Percentiles rank a stretch among this genome's conserved stretches.
Evolutionary conservation across 2,113 vertebrate genomes (phyloP).

Genomic region (Sisor rabdophorus): DNA sequence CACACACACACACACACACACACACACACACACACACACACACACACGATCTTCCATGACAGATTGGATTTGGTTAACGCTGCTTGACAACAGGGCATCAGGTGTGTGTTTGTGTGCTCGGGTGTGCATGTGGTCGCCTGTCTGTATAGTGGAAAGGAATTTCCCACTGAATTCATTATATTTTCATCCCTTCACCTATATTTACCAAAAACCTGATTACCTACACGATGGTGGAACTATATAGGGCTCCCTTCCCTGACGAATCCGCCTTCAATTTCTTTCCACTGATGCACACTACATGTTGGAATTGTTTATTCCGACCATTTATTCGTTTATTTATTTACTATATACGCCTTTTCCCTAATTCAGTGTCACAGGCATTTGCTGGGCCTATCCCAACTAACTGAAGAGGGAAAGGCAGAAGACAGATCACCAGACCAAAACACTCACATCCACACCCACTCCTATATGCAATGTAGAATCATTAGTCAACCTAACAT

Average conservation of each 20-base stretch:
- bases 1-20: no score
- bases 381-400: no score
- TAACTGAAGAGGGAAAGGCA: no score
- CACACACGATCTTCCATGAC: constrained; percentile 48
- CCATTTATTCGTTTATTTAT: no score
- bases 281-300: background rate
- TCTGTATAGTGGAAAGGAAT: constrained; percentile 21
- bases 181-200: background rate
- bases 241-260: background rate
- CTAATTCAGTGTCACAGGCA: no score
- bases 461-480: no score
- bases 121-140: background rate
- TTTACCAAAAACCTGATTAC: background rate
- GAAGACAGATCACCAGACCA: no score
- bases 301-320: background rate
- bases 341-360: no score
- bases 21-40: no score
- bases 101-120: constrained; percentile 32
- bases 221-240: background rate
- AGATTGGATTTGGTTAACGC: constrained; percentile 51
- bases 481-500: no score
- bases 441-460: no score
- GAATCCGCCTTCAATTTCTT: background rate
- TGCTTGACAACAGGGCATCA: constrained; percentile 40
- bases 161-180: constrained; percentile 9